Evolutionary conservation across 2,113 vertebrate species (phyloP).

Genomic region (Hyaena hyaena): DNA sequence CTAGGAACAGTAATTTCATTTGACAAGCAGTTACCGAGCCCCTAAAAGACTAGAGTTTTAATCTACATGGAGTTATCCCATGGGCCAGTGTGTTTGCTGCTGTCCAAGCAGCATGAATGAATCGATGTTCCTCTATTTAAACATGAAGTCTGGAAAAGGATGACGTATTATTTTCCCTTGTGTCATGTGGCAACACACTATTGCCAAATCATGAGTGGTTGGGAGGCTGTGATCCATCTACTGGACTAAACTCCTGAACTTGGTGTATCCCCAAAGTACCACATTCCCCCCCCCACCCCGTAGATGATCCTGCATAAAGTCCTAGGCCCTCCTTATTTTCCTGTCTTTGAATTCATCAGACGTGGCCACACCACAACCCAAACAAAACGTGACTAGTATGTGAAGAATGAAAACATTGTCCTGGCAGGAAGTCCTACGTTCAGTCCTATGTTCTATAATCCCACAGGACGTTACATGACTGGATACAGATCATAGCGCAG

Average conservation of each 20-base stretch:
- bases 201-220: not conserved
- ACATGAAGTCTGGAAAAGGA: not conserved
- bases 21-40: not conserved
- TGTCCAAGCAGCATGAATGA: not conserved
- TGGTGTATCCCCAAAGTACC: not conserved
- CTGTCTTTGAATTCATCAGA: not conserved
- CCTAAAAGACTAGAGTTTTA: constrained; percentile 5
- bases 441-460: not conserved
- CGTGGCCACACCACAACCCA: not conserved
- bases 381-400: not conserved
- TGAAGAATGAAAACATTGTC: constrained; percentile 9
- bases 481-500: not conserved
- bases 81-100: not conserved
- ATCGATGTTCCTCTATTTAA: not conserved
- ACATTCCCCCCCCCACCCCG: not conserved
- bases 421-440: not conserved
- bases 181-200: not conserved
- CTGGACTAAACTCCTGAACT: not conserved
- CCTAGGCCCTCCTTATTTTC: not conserved
- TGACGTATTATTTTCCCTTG: not conserved
- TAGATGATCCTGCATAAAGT: not conserved
- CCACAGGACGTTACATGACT: not conserved
- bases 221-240: not conserved
- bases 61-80: not conserved
- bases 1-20: constrained; percentile 20